phyloP scores from a whole-genome alignment of 2,888 invertebrate species.

The Tupiocoris notatus region DNA sequence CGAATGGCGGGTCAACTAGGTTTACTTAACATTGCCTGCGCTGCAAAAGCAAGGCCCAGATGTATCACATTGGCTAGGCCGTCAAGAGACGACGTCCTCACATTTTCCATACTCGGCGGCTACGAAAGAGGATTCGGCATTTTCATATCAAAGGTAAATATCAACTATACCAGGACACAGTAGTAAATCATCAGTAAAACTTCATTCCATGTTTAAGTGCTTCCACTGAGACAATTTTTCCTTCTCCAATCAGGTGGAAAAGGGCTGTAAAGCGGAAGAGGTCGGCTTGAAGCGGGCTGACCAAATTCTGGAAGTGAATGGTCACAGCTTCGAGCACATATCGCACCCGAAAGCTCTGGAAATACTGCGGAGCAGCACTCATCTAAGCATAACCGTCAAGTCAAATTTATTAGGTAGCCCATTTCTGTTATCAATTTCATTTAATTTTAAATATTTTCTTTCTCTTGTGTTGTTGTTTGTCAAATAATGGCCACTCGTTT shows the following conservation, averaged over 20 bases:
- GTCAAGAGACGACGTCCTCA: slow-evolving; percentile 87
- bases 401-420: slow-evolving; percentile 89
- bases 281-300: slow-evolving; percentile 95
- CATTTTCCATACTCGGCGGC: slow-evolving; percentile 92
- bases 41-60: slow-evolving; percentile 90
- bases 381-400: slow-evolving; percentile 93
- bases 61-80: slow-evolving; percentile 89
- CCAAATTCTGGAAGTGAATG: slow-evolving; percentile 97
- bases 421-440: no score
- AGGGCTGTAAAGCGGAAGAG: slow-evolving; percentile 90
- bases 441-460: neutral
- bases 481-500: no score
- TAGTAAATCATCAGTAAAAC: neutral
- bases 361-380: slow-evolving; percentile 88
- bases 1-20: slow-evolving; percentile 73
- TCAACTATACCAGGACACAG: no score
- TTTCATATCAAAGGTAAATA: slow-evolving; percentile 75
- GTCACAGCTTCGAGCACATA: slow-evolving; percentile 92
- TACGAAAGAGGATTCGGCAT: slow-evolving; percentile 90
- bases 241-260: slow-evolving; percentile 84
- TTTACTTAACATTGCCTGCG: slow-evolving; percentile 93
- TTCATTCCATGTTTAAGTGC: neutral
- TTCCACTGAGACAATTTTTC: no score
- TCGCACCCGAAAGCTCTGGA: slow-evolving; percentile 89
- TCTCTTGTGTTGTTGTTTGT: neutral